Evolutionary conservation across 1,140 invertebrate genomes (phyloP).

Genomic region (Eubasilissa regina): DNA sequence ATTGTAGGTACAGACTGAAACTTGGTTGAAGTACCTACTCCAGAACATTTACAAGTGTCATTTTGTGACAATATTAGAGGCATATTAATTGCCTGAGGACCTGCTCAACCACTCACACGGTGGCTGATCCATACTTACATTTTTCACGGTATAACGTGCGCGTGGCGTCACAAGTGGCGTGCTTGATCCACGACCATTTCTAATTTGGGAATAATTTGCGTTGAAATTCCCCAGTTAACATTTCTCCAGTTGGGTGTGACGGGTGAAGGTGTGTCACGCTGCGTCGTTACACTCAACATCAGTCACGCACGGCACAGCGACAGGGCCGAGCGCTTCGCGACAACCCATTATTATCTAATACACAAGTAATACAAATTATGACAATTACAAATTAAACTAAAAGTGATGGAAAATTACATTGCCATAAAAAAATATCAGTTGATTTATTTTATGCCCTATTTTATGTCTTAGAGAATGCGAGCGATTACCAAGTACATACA

Average conservation of each 20-base stretch:
- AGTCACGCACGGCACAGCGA: slow-evolving; percentile 11
- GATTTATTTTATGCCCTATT: too few relatives aligned
- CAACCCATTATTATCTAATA: not conserved
- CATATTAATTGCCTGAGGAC: not conserved
- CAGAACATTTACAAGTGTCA: too few relatives aligned
- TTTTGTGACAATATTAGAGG: too few relatives aligned
- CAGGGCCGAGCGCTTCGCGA: not conserved
- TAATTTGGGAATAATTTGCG: slow-evolving; percentile 22
- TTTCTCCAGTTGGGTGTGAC: slow-evolving; percentile 25
- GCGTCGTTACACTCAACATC: not conserved
- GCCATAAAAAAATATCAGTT: too few relatives aligned
- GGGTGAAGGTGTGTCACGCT: slow-evolving; percentile 8
- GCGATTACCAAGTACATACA: too few relatives aligned
- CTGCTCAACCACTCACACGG: not conserved
- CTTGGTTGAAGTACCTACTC: too few relatives aligned
- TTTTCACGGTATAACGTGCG: slow-evolving; percentile 2
- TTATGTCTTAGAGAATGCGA: too few relatives aligned
- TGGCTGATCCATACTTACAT: not conserved
- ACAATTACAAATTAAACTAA: too few relatives aligned
- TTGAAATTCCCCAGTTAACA: not conserved
- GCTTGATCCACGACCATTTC: slow-evolving; percentile 25
- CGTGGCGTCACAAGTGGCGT: not conserved
- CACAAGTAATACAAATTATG: too few relatives aligned
- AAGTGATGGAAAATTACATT: too few relatives aligned
- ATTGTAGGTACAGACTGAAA: too few relatives aligned